Evolutionary conservation across 2,113 vertebrate species (phyloP), one percentile per base, ranked within the genome.

Genomic region (Oxyruncus cristatus): DNA sequence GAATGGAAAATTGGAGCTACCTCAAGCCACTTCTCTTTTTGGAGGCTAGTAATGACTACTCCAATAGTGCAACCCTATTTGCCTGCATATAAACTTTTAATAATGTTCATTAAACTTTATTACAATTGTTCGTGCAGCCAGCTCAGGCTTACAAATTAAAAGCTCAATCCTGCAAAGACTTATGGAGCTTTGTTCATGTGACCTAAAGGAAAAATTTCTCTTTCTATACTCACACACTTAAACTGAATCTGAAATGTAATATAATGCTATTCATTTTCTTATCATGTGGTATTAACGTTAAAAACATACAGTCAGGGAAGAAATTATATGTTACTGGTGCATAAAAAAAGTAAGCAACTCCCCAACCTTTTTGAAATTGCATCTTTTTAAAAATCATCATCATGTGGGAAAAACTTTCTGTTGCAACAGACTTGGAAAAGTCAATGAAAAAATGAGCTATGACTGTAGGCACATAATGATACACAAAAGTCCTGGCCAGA

Each of bases 31-130:
- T 88, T 74, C 79, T 83, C 55, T 92, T 95, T 95, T 56, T 65
- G 78, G 81, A 90, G 49, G 63, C 75, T 53, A 93, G 47, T 92
- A 95, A 96, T 67, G 93, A 90, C 94, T 94, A 49, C 82, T 86
- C 55, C 68, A 91, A 95, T 91, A 27, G 82, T 77, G 61, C 85
- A 95, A 96, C 89, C 78, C 78, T 86, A 93, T 94, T 95, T 97
- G 75, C 75, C 82, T 97, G 89, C 95, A 90, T 93, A 96, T 97
- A 97, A 96, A 97, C 78, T 95, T 97, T 96, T 97, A 97, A 97
- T 97, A 97, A 96, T 88, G 85, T 97, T 96, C 95, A 96, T 97
- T 97, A 97, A 97, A 97, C 87, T 97, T 97, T 97, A 97, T 88
- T 97, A 95, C 94, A 94, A 95, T 93, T 95, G 94, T 94, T 95